A percentile compares a stretch with the other conserved stretches of the same genome.
phyloP scores from a whole-genome alignment of 1,140 invertebrate genomes.

The Anastatus disparis region DNA sequence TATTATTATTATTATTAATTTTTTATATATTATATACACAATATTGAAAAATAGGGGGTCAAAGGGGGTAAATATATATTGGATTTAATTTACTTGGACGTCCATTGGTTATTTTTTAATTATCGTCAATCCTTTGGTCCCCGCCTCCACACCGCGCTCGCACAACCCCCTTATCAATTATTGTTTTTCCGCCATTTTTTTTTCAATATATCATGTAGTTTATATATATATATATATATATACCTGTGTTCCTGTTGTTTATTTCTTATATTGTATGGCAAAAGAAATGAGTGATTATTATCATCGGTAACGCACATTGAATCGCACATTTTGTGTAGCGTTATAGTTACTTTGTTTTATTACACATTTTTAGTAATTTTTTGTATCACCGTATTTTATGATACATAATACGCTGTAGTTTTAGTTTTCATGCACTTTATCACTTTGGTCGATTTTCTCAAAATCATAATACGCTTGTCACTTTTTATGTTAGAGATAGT shows the following conservation, averaged over 20 bases:
- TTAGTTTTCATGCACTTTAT: not conserved
- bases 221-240: not conserved
- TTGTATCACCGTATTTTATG: not conserved
- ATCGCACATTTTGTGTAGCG: not conserved
- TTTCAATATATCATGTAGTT: not conserved
- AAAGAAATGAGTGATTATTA: conserved; percentile 14
- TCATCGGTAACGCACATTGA: not conserved
- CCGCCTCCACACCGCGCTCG: conserved; percentile 60
- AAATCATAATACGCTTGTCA: not conserved
- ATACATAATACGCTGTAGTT: not conserved
- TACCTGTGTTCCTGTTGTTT: not conserved
- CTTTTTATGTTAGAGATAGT: no score
- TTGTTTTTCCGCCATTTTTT: not conserved
- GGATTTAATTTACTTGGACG: not conserved
- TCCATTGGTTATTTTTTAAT: no score
- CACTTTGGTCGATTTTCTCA: not conserved
- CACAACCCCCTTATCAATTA: conserved; percentile 27
- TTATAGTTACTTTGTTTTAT: not conserved
- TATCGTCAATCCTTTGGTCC: conserved; percentile 48
- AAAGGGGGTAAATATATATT: not conserved
- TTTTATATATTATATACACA: not conserved
- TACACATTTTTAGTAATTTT: conserved; percentile 4
- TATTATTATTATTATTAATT: not conserved
- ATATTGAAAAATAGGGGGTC: conserved; percentile 8
- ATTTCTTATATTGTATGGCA: conserved; percentile 1